phyloP scores from a whole-genome alignment of 2,797 vertebrate genomes.

The Galaxias olidus region DNA sequence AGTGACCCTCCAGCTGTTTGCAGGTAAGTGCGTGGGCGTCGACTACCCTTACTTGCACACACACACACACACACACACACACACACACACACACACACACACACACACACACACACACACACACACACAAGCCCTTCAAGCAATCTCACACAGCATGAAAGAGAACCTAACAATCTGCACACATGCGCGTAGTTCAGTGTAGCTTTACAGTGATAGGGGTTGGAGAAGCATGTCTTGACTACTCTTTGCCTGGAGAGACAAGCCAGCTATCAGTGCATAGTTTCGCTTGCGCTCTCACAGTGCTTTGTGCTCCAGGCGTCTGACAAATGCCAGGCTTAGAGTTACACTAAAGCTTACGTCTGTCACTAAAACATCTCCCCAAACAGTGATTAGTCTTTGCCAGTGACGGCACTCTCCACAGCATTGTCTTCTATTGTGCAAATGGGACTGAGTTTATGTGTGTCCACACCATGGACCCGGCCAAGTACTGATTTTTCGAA shows the following conservation, averaged over 20 bases:
- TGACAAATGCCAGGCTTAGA: constrained; percentile 64
- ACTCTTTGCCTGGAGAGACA: constrained; percentile 54
- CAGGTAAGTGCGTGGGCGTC: constrained; percentile 63
- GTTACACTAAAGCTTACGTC: constrained; percentile 59
- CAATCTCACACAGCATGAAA: background rate
- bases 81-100: background rate
- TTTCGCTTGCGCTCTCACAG: constrained; percentile 62
- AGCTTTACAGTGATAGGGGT: constrained; percentile 25
- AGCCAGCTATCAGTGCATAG: constrained; percentile 54
- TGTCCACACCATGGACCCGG: no score
- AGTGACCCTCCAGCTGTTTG: constrained; percentile 60
- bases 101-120: no score
- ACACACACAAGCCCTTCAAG: background rate
- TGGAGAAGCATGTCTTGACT: constrained; percentile 46
- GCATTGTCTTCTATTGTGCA: no score
- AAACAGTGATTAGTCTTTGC: constrained; percentile 31
- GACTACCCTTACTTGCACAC: constrained; percentile 35
- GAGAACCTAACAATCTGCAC: no score
- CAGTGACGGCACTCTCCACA: constrained; percentile 31
- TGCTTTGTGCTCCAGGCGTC: constrained; percentile 53
- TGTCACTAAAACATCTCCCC: constrained; percentile 67
- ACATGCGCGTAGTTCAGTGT: no score
- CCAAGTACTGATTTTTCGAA: no score
- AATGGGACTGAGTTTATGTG: no score
- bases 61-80: background rate